phyloP scores from a whole-genome alignment of 2,888 invertebrate species.

The Heteromyza rotundicornis region DNA sequence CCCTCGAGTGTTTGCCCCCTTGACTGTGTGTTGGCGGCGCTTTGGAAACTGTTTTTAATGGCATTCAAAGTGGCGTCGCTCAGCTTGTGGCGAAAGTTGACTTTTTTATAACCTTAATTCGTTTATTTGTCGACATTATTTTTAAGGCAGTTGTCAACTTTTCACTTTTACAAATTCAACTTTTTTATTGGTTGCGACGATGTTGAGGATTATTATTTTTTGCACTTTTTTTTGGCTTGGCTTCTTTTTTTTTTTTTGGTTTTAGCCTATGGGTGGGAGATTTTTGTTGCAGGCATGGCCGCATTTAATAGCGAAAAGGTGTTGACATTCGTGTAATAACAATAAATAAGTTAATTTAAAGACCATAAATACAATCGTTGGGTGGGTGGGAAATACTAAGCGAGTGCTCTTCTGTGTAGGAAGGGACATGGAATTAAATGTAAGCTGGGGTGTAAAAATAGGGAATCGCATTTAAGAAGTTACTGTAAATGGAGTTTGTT shows the following conservation, averaged over 20 bases:
- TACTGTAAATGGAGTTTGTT: too few species aligned
- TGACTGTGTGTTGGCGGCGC: not conserved
- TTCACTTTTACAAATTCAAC: slow-evolving; percentile 8
- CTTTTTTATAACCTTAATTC: slow-evolving; percentile 37
- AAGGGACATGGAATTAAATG: too few species aligned
- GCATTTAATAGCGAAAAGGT: not conserved
- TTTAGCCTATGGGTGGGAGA: not conserved
- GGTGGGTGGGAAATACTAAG: too few species aligned
- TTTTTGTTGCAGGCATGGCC: not conserved
- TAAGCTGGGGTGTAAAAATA: too few species aligned
- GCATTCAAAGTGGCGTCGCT: not conserved
- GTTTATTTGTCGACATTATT: slow-evolving; percentile 44
- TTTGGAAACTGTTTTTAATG: slow-evolving; percentile 1
- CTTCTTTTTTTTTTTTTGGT: not conserved
- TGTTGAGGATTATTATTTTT: slow-evolving; percentile 3
- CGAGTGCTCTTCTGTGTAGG: too few species aligned
- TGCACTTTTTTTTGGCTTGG: not conserved
- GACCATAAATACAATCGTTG: slow-evolving; percentile 50
- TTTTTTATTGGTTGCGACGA: slow-evolving; percentile 2
- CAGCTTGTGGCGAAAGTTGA: not conserved
- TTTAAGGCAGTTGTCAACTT: slow-evolving; percentile 7
- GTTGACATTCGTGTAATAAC: slow-evolving; percentile 31
- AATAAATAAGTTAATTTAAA: slow-evolving; percentile 54
- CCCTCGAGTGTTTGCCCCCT: too few species aligned
- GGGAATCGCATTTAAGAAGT: too few species aligned